phyloP scores from a whole-genome alignment of 2,888 invertebrate genomes.

The Parthenolecanium corni region DNA sequence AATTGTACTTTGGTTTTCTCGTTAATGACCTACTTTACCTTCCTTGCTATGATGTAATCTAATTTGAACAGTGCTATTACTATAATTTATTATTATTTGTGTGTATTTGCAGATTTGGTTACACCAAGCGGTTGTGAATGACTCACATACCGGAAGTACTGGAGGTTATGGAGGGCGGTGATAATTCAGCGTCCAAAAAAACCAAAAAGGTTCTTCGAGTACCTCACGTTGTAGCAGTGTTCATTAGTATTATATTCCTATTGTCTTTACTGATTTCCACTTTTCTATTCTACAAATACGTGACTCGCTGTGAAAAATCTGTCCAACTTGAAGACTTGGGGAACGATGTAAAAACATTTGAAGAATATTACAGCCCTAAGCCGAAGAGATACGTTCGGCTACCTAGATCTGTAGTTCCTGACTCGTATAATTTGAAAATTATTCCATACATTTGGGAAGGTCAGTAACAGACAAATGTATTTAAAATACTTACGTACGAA shows the following conservation, averaged over 20 bases:
- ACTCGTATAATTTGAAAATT: conserved; percentile 56
- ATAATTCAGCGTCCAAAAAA: conserved; percentile 16
- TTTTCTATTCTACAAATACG: conserved; percentile 19
- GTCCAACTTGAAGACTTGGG: neutral
- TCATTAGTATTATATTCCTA: conserved; percentile 13
- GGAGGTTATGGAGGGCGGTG: conserved; percentile 27
- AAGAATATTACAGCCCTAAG: neutral
- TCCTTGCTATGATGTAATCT: no score
- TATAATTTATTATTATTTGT: no score
- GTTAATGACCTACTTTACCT: no score
- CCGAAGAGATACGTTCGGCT: conserved; percentile 50
- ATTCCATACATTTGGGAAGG: conserved; percentile 54
- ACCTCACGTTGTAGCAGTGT: conserved; percentile 18
- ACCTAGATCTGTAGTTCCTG: conserved; percentile 54
- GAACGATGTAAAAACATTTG: neutral
- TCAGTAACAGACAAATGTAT: neutral
- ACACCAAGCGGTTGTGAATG: conserved; percentile 9
- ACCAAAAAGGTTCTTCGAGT: conserved; percentile 12
- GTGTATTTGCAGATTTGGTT: no score
- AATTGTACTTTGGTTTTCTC: no score
- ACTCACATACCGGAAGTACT: conserved; percentile 27
- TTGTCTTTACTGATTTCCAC: conserved; percentile 18
- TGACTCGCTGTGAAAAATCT: conserved; percentile 8
- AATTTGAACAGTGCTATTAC: no score
- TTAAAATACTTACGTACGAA: neutral